Base-by-base conservation (phyloP, 2,888 invertebrate genomes). In the Torymus texanus region DNA sequence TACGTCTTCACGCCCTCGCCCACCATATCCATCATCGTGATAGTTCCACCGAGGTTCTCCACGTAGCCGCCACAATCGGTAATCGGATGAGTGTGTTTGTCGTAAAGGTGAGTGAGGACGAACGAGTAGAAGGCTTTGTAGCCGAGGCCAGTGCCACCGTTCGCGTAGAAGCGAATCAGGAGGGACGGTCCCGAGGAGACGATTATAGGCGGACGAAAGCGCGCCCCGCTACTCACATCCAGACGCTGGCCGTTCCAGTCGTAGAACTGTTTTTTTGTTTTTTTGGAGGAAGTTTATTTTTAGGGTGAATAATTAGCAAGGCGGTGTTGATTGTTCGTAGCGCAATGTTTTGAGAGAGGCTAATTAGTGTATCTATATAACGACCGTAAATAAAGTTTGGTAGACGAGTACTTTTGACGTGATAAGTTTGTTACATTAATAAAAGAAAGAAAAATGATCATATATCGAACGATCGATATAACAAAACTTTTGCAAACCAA, bases 1-100 rank as follows among this genome's bases (percentile, higher is more conserved):
- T 93, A 95, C 0, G 92, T 91, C 70, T 93, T 92, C 0, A 91
- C 91, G 1, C 91, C 90, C 79, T 92, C 92, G 63, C 92, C 91
- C 14, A 93, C 92, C 94, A 95, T 94, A 84, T 94, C 93, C 93
- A 94, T 94, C 95, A 95, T 95, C 1, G 94, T 94, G 71, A 95
- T 95, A 14, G 93, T 93, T 0, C 95, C 95, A 2, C 95, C 95
- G 14, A 93, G 91, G 84, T 94, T 94, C 81, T 93, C 93, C 1
- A 95, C 94, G 88, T 93, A 92, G 66, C 95, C 95, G 29, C 95
- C 95, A 85, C 95, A 95, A 88, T 94, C 94, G 91, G 88, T 84
- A 84, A 91, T 88, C 56, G 90, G 90, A 41, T 88, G 87, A 18
- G 87, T 83, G 50, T 88, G 85, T 75, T 87, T 88, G 59, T 90